Evolutionary conservation across 1,140 invertebrate species (phyloP), one percentile per base, ranked within the genome.

Genomic region (Chironomus striatipennis): DNA sequence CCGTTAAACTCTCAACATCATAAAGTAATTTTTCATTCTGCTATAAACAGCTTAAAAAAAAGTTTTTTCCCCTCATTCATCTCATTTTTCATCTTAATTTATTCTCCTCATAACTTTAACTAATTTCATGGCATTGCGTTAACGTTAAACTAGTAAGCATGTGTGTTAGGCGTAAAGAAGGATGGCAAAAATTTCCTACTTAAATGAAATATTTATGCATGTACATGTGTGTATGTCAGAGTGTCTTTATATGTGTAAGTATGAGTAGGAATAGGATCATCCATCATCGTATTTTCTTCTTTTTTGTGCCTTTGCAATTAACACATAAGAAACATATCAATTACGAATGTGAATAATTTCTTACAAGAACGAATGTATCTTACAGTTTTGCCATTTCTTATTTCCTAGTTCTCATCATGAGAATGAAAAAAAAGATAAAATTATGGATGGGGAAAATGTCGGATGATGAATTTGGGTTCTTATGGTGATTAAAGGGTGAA

Each of bases 261-360:
- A 67, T 67, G 17, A 1, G 8, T 2, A 18, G 17, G 7, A 70
- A 10, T 18, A 21, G 20, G 9, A 7, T 20, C 65, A 70, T 70
- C 65, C 65, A 70, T 70, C 65, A 70, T 20, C 65, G 18, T 70
- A 17, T 21, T 70, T 18, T 70, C n/a, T 70, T 70, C 65, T 57
- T n/a, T 57, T 15, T 47, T 47, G 43, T 47, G 43, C 47, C 12
- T 57, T 57, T 57, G 18, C 65, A 70, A 70, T 70, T 70, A 70
- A 18, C 18, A 70, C 18, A 21, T 9, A 15, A 57, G 47, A 20
- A 70, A 70, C 65, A 70, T 70, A 70, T 70, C 65, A 70, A 70
- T 70, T 70, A 70, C 65, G n/a, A 18, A 57, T 57, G 47, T 57
- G 47, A 57, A 57, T 57, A 57, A 57, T 57, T 57, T 15, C 18